Percentiles rank a stretch among this genome's conserved stretches.
These are phyloP conservation scores for Eilema depressum DNA, from an alignment of 2,888 invertebrate genomes.

Conservation along the genomic window DNA sequence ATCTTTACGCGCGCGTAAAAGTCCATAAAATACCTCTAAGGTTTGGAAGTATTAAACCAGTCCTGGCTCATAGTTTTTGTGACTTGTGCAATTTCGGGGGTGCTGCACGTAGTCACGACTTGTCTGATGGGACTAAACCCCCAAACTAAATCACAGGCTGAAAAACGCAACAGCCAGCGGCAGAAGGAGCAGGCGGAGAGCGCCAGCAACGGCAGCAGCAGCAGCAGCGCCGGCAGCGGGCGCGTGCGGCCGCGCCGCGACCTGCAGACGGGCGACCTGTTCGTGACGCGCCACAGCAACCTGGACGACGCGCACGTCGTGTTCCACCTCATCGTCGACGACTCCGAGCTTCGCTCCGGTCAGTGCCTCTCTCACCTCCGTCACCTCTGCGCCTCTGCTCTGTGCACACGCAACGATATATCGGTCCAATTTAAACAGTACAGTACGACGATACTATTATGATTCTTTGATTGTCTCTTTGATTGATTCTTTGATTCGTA, in stretches of 20 bases:
- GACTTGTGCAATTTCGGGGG: too few species aligned
- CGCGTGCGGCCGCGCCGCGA: constrained; percentile 76
- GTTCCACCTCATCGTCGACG: constrained; percentile 98
- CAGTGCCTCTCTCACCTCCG: not conserved
- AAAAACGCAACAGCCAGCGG: constrained; percentile 65
- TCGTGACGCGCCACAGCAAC: constrained; percentile 96
- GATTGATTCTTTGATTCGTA: too few species aligned
- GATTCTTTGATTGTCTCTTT: too few species aligned
- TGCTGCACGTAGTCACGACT: too few species aligned
- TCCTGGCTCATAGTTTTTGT: too few species aligned
- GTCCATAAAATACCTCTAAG: too few species aligned
- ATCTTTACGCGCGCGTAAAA: too few species aligned
- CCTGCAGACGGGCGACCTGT: constrained; percentile 94
- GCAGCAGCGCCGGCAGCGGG: constrained; percentile 62
- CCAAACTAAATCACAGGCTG: constrained; percentile 56
- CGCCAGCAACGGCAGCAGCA: constrained; percentile 73
- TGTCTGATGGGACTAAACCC: not conserved
- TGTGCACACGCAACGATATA: too few species aligned
- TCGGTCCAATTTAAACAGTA: too few species aligned
- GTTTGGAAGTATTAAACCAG: too few species aligned
- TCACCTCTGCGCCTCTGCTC: too few species aligned
- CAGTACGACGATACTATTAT: too few species aligned
- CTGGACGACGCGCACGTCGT: constrained; percentile 97
- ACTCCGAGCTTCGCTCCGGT: constrained; percentile 86
- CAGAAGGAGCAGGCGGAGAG: constrained; percentile 42